Percentiles rank a stretch among this genome's conserved stretches.
phyloP scores from a whole-genome alignment of 2,113 vertebrate species.

The Rhinolophus sinicus region DNA sequence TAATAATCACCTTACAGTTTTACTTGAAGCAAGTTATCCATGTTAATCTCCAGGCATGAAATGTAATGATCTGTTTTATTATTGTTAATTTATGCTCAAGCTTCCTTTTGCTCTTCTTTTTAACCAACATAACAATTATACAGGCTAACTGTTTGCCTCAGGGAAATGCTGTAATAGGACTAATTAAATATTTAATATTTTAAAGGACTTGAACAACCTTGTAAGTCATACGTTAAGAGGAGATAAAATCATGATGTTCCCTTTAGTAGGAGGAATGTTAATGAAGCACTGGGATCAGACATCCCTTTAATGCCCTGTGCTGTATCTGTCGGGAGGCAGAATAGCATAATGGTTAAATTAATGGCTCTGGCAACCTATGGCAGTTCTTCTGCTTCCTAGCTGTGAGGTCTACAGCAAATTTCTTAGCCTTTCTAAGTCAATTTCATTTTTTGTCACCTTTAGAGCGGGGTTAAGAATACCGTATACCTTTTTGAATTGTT shows the following conservation, averaged over 20 bases:
- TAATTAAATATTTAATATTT: constrained; percentile 83
- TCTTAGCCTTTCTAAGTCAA: constrained; percentile 24
- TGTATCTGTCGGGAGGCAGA: constrained; percentile 19
- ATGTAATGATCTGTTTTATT: constrained; percentile 78
- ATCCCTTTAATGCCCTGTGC: neutral
- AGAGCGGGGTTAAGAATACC: neutral
- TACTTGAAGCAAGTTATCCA: constrained; percentile 65
- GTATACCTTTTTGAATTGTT: neutral
- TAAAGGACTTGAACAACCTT: constrained; percentile 80
- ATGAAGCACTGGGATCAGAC: constrained; percentile 27
- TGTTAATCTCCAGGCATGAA: constrained; percentile 68
- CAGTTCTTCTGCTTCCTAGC: constrained; percentile 4
- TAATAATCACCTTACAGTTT: constrained; percentile 72
- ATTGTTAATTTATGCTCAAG: constrained; percentile 76
- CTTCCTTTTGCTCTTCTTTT: constrained; percentile 74
- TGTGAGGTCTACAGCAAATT: neutral
- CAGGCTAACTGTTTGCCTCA: constrained; percentile 72
- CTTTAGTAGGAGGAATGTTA: constrained; percentile 46
- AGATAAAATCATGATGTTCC: constrained; percentile 68
- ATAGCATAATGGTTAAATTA: neutral
- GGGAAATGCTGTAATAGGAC: constrained; percentile 70
- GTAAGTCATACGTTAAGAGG: constrained; percentile 69
- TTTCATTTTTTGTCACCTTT: neutral
- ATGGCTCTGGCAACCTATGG: neutral
- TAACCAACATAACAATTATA: constrained; percentile 74